Evolutionary conservation across 37 sponge, comb jelly and placozoan species (phyloP), one percentile per base, ranked within the genome.

Genomic region (Agelas oroides): DNA sequence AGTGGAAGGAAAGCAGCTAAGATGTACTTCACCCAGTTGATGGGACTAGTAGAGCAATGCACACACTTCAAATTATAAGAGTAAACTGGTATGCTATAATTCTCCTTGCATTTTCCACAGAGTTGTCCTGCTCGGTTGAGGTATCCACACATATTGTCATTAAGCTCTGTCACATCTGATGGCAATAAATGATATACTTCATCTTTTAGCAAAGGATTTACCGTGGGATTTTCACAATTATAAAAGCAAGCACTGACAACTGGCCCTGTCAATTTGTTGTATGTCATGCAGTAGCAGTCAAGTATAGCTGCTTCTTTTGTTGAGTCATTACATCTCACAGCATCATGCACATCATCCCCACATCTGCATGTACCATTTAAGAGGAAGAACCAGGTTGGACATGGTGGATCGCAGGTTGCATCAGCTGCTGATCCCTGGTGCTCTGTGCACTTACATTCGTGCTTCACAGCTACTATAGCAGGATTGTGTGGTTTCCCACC

Each of bases 41-140:
- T 38, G 24, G 20, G 30, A 11, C 37, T 65, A 28, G 14, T 33
- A 46, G 46, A 1, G 19, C 75, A 74, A 2, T 75, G 32, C n/a
- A 75, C 34, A 46, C 84, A 84, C 41, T 62, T 53, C 36, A 65
- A 5, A n/a, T 74, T 31, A 31, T 53, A 84, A 1, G 84, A 82
- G 32, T 89, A 89, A 34, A 75, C 73, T 16, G 78, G 38, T 17
- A 76, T 75, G 37, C 61, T 60, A 31, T 87, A 73, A 16, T 36
- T 36, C 5, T 12, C 33, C 37, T 31, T 19, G 74, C 94, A 94
- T 24, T 73, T 65, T 12, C 94, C 90, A 73, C 94, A 94, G 19
- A 94, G 53, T 20, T 25, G 57, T 20, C 84, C 87, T 24, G 57
- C 41, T 30, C 94, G 39, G 34, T 90, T 86, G 30, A 65, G 41